Percentiles rank a stretch among this genome's conserved stretches.
These are phyloP conservation scores for Lissocephala sabroskyi DNA, from an alignment of 2,888 invertebrate genomes.

Conservation along the genomic window DNA sequence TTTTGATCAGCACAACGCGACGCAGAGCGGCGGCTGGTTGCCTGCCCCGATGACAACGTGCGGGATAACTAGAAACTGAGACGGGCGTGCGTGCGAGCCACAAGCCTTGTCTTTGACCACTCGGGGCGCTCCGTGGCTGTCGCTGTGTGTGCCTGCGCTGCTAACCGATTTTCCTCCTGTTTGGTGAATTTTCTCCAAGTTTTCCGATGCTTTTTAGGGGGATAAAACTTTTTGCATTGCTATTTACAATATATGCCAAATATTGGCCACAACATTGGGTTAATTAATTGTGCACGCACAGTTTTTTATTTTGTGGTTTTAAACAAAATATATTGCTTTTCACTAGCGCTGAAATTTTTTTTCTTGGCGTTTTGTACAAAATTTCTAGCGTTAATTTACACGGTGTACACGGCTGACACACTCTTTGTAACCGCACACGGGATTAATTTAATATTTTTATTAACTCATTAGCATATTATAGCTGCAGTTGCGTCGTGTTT, in stretches of 20 bases:
- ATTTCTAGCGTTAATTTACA: slow-evolving; percentile 41
- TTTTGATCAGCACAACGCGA: slow-evolving; percentile 25
- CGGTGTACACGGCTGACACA: slow-evolving; percentile 19
- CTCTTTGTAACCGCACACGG: slow-evolving; percentile 32
- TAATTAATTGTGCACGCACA: slow-evolving; percentile 24
- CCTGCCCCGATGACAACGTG: too few species aligned
- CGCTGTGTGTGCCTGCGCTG: slow-evolving; percentile 22
- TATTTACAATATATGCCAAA: slow-evolving; percentile 25
- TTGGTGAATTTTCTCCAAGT: slow-evolving; percentile 29
- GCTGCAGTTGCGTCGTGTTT: slow-evolving; percentile 50
- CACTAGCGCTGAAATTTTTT: slow-evolving; percentile 53
- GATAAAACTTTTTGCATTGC: slow-evolving; percentile 25
- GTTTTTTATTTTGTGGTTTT: slow-evolving; percentile 29
- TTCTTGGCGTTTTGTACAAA: slow-evolving; percentile 38
- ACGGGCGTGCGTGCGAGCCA: slow-evolving; percentile 30
- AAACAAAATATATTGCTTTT: slow-evolving; percentile 50
- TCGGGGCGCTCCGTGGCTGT: slow-evolving; percentile 45
- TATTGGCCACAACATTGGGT: slow-evolving; percentile 22
- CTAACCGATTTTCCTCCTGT: slow-evolving; percentile 34
- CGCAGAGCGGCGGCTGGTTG: slow-evolving; percentile 9
- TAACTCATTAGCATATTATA: slow-evolving; percentile 49
- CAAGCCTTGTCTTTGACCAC: slow-evolving; percentile 12
- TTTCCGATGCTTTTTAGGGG: slow-evolving; percentile 28
- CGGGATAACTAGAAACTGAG: too few species aligned
- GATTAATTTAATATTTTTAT: slow-evolving; percentile 35